phyloP scores from a whole-genome alignment of 2,113 vertebrate genomes.

The Corythornis madagascariensis region DNA sequence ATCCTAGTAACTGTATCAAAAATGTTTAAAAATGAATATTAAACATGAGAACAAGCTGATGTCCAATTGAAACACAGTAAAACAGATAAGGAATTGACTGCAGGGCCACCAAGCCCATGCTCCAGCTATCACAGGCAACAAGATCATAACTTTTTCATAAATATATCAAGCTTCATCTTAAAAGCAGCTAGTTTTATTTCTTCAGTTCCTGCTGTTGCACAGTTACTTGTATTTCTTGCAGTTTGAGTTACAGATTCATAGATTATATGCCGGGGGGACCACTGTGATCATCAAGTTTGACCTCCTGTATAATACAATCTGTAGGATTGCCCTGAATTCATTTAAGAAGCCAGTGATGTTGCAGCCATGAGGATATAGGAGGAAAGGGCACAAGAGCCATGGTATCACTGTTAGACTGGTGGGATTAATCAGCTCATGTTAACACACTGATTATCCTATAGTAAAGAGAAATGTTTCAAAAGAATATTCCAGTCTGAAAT shows the following conservation, averaged over 20 bases:
- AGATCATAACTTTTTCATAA: not conserved
- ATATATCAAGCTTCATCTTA: not conserved
- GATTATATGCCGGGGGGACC: not conserved
- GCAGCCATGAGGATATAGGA: slow-evolving; percentile 37
- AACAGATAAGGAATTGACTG: slow-evolving; percentile 12
- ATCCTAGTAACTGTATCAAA: slow-evolving; percentile 45
- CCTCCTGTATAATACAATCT: slow-evolving; percentile 14
- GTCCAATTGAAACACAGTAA: not conserved
- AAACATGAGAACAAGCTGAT: slow-evolving; percentile 22
- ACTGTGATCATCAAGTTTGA: slow-evolving; percentile 16
- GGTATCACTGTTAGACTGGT: slow-evolving; percentile 69
- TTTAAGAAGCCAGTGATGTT: slow-evolving; percentile 62
- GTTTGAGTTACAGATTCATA: slow-evolving; percentile 20
- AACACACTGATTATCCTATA: slow-evolving; percentile 77
- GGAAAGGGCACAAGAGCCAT: slow-evolving; percentile 24
- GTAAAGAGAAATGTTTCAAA: slow-evolving; percentile 69
- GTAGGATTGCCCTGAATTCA: not conserved
- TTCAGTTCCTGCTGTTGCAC: not conserved
- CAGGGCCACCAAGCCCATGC: not conserved
- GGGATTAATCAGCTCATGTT: slow-evolving; percentile 82
- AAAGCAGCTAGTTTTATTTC: slow-evolving; percentile 23
- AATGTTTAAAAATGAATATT: slow-evolving; percentile 24
- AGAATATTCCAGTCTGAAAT: slow-evolving; percentile 51
- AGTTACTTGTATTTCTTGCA: slow-evolving; percentile 12
- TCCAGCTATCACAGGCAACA: not conserved